Conservation (phyloP, 2,113 vertebrate species). For the Neofelis nebulosa region DNA sequence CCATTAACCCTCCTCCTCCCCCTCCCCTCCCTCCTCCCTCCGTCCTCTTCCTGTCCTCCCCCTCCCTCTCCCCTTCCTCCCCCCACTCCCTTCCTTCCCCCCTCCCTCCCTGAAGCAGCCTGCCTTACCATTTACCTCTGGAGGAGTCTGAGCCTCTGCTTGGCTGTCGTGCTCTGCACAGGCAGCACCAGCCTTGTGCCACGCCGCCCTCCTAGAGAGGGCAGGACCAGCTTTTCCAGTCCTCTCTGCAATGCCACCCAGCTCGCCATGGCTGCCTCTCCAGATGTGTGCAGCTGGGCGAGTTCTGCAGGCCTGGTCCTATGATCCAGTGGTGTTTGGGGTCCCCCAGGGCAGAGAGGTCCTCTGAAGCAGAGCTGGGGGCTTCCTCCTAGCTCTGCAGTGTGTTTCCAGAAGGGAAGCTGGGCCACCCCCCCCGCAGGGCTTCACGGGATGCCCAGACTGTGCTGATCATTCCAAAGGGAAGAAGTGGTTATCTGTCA, state of each 20-base stretch:
- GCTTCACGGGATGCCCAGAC: accelerated
- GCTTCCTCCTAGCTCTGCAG: neutral
- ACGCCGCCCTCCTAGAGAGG: neutral
- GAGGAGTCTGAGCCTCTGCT: neutral
- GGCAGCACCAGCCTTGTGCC: neutral
- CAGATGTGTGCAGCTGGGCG: neutral
- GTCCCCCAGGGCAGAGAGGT: neutral
- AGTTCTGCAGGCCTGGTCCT: neutral
- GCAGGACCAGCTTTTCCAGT: neutral
- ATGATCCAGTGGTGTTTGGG: neutral
- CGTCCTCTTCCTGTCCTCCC: too few species aligned
- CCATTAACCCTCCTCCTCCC: accelerated
- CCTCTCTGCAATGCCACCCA: accelerated
- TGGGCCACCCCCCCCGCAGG: neutral
- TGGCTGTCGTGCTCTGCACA: neutral
- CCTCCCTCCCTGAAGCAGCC: neutral
- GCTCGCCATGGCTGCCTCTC: neutral
- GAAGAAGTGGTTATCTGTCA: neutral
- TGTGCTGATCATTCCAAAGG: accelerated
- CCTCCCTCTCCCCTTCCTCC: neutral
- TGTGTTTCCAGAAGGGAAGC: neutral
- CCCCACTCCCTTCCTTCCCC: too few species aligned
- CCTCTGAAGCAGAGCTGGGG: neutral
- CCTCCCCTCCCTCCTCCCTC: accelerated
- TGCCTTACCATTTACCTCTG: neutral